A percentile compares a stretch with the other conserved stretches of the same genome.
Conservation (phyloP, 1,140 invertebrate species). For the Atta cephalotes region DNA sequence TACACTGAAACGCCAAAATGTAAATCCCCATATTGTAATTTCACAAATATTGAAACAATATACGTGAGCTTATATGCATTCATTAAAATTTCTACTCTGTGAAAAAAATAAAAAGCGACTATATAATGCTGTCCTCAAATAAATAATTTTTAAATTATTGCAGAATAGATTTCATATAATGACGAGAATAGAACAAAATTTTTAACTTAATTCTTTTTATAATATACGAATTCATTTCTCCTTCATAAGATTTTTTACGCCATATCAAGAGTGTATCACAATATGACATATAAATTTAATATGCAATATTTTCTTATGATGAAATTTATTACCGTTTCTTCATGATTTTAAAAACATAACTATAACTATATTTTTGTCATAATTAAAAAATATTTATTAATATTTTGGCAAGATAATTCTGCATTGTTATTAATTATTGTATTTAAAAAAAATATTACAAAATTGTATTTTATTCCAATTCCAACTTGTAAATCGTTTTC, state of each 20-base stretch:
- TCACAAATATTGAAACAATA: slow-evolving; percentile 1
- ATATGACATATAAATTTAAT: neutral
- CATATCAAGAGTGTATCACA: neutral
- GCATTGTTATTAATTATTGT: too few species aligned
- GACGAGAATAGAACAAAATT: neutral
- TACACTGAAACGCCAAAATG: neutral
- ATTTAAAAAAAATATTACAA: neutral
- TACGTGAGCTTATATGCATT: neutral
- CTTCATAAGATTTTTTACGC: neutral
- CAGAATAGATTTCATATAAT: neutral
- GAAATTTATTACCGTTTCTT: too few species aligned
- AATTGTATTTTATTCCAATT: neutral
- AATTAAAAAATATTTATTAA: neutral
- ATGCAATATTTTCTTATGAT: too few species aligned
- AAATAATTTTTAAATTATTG: slow-evolving; percentile 11
- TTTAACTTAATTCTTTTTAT: neutral
- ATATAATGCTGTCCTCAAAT: neutral
- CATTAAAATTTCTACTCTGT: neutral
- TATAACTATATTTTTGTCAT: neutral
- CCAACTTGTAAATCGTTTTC: neutral
- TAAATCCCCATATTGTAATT: neutral
- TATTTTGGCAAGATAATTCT: neutral
- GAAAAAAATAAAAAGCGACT: neutral
- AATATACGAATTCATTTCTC: neutral
- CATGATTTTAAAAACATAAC: too few species aligned